A percentile compares a stretch with the other conserved stretches of the same genome.
phyloP scores from a whole-genome alignment of 2,113 vertebrate genomes.

The Misgurnus anguillicaudatus region DNA sequence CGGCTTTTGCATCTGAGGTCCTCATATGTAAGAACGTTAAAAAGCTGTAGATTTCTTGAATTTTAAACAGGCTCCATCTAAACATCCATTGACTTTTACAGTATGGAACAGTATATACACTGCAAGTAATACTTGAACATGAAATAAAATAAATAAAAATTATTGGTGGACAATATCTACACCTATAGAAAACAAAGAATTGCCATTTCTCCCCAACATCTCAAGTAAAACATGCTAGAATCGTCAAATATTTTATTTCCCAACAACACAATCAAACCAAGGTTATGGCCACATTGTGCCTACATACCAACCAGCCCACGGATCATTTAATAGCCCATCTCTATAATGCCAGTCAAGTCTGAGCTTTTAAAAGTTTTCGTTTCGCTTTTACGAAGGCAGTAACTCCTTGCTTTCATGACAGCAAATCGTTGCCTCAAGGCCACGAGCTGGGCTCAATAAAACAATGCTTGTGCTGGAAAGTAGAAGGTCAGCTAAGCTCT shows the following conservation, averaged over 20 bases:
- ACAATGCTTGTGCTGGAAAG: slow-evolving; percentile 31
- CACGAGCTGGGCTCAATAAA: slow-evolving; percentile 28
- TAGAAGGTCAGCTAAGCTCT: slow-evolving; percentile 29
- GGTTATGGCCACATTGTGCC: no score
- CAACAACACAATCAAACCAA: not conserved
- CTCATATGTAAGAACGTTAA: no score
- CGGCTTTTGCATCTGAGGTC: no score
- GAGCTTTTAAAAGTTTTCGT: not conserved
- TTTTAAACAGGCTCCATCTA: no score
- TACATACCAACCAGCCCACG: not conserved
- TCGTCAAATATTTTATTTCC: slow-evolving; percentile 9
- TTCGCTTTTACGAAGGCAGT: not conserved
- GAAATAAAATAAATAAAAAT: no score
- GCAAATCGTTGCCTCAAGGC: slow-evolving; percentile 34
- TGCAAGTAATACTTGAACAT: no score
- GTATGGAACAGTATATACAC: no score
- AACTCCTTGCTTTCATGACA: slow-evolving; percentile 34
- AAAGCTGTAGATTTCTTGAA: no score
- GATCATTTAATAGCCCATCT: not conserved
- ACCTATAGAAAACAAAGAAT: no score
- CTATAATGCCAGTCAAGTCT: not conserved
- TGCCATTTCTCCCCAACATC: no score
- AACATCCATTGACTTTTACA: no score
- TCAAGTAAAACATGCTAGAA: not conserved
- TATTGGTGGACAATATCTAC: no score